Evolutionary conservation across 64 coral and sea anemone species (phyloP), one percentile per base, ranked within the genome.

Genomic region (Stylophora pistillata): DNA sequence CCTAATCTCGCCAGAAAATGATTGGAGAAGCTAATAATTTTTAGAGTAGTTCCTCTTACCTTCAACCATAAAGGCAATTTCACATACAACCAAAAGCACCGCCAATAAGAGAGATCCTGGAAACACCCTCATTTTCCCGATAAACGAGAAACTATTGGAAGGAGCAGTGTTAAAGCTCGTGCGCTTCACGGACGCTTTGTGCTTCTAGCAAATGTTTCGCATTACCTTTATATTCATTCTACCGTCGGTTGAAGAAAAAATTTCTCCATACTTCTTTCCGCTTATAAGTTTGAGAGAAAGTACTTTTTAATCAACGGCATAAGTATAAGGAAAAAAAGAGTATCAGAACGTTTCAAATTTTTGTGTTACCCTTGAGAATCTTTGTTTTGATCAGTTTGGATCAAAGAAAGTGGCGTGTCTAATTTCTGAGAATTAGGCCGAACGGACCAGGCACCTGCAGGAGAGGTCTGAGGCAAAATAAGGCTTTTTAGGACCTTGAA

Each of bases 81-180:
- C 15, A 13, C 56, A 61, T 13, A 47, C 53, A 58, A 52, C 30
- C 32, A 61, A 17, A 66, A 53, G 73, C 20, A 14, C n/a, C 32
- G 72, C 56, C 73, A 74, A 27, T 18, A 77, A 11, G 15, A 15
- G 41, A 53, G 3, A 9, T 47, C 15, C 60, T 26, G 11, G 72
- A 23, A 77, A 77, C 80, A 63, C 61, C 32, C 61, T 25, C 80
- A 84, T 84, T 41, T 53, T 69, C 60, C 34, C 53, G 33, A 64
- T 30, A 17, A 59, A 81, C 21, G 11, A 68, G 21, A 7, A 4
- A 68, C 64, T 7, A 9, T n/a, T 82, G 29, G 18, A 37, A 21
- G 3, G 21, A 52, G 30, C 13, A 60, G 31, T 20, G 18, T 10
- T 32, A 18, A 27, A 37, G 65, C 58, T 63, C 65, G 30, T 64